Evolutionary conservation across 1,140 invertebrate genomes (phyloP).

Genomic region (Caenorhabditis latens): DNA sequence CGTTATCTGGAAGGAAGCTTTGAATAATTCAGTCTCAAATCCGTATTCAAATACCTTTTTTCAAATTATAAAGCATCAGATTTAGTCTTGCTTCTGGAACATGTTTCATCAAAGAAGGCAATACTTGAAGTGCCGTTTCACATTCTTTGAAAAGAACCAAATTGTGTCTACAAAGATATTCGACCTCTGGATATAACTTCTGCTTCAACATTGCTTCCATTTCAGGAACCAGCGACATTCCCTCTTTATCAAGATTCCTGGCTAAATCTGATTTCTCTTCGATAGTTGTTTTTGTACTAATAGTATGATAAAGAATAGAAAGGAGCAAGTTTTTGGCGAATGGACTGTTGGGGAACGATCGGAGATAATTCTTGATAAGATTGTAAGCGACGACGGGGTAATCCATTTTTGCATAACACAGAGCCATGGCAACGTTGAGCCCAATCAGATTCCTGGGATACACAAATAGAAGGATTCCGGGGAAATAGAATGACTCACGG

Average conservation of each 20-base stretch:
- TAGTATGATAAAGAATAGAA: neutral
- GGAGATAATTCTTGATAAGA: slow-evolving; percentile 37
- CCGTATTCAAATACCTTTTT: slow-evolving; percentile 81
- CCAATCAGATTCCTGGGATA: neutral
- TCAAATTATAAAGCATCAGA: slow-evolving; percentile 93
- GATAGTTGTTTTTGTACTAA: slow-evolving; percentile 6
- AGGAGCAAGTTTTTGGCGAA: slow-evolving; percentile 38
- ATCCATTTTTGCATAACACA: slow-evolving; percentile 48
- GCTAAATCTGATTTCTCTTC: slow-evolving; percentile 42
- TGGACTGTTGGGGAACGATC: neutral
- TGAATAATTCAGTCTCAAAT: neutral
- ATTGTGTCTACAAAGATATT: slow-evolving; percentile 26
- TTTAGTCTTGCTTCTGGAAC: slow-evolving; percentile 96
- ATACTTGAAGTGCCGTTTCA: slow-evolving; percentile 90
- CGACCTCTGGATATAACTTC: slow-evolving; percentile 22
- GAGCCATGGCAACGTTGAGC: slow-evolving; percentile 3
- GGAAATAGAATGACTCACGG: neutral
- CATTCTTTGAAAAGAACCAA: slow-evolving; percentile 90
- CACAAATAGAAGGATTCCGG: neutral
- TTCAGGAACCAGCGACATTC: slow-evolving; percentile 9
- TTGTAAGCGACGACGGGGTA: slow-evolving; percentile 25
- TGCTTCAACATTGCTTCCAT: slow-evolving; percentile 28
- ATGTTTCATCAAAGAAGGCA: slow-evolving; percentile 92
- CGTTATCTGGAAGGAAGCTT: slow-evolving; percentile 85
- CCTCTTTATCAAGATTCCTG: slow-evolving; percentile 11